Conservation (phyloP, 1,140 invertebrate species). For the Drosophila nannoptera region DNA sequence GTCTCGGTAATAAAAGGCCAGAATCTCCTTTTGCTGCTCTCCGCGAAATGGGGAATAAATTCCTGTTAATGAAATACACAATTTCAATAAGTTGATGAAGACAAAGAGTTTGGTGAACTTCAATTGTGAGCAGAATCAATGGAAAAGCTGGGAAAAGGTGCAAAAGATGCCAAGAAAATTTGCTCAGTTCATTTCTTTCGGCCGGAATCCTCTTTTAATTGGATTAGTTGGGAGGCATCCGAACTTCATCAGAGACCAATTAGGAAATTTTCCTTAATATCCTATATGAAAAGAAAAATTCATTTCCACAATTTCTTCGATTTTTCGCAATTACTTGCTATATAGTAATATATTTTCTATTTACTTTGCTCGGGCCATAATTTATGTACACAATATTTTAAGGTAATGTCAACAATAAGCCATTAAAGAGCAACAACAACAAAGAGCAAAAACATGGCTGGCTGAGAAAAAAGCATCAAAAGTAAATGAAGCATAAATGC, state of each 20-base stretch:
- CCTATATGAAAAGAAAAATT: no score
- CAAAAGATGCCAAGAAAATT: neutral
- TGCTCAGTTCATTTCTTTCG: neutral
- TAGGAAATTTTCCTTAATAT: no score
- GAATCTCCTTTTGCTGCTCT: slow-evolving; percentile 1
- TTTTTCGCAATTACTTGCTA: no score
- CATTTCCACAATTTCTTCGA: no score
- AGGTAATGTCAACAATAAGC: slow-evolving; percentile 38
- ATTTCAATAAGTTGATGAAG: neutral
- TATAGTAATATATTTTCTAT: neutral
- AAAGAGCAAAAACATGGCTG: slow-evolving; percentile 32
- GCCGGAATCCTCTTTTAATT: neutral
- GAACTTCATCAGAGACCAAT: no score
- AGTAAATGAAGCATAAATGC: slow-evolving; percentile 74
- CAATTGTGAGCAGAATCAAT: neutral
- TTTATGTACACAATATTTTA: slow-evolving; percentile 22
- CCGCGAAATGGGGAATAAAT: neutral
- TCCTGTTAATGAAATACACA: slow-evolving; percentile 11
- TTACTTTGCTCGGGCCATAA: neutral
- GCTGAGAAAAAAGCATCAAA: slow-evolving; percentile 57
- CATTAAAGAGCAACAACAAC: slow-evolving; percentile 45
- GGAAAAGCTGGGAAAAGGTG: slow-evolving; percentile 7
- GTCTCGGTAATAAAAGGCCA: slow-evolving; percentile 24
- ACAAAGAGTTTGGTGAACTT: neutral
- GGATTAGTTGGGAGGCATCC: neutral